Percentiles rank a stretch among this genome's conserved stretches.
Evolutionary conservation across 2,888 invertebrate species (phyloP).

Genomic region (Drosophila incognita): DNA sequence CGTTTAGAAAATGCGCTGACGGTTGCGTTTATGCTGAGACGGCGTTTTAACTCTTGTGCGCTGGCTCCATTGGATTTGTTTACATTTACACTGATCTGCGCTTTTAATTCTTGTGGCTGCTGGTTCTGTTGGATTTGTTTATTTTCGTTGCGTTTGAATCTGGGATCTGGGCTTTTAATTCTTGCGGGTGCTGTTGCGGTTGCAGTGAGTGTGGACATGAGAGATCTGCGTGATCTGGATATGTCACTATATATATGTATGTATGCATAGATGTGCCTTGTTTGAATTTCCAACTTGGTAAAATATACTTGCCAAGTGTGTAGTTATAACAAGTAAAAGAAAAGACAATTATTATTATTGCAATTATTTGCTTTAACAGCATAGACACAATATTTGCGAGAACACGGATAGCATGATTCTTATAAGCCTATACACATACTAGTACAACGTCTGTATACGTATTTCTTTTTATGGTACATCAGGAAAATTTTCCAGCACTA

Average conservation of each 20-base stretch:
- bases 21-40: no score
- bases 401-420: constrained; percentile 11
- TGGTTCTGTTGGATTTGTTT: no score
- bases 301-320: constrained; percentile 2
- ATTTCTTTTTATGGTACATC: constrained; percentile 26
- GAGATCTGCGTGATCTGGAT: no score
- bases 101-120: no score
- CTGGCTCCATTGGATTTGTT: no score
- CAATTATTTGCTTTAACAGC: constrained; percentile 5
- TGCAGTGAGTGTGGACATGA: no score
- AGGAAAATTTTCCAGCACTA: constrained; percentile 23
- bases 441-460: constrained; percentile 17
- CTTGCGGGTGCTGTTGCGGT: no score
- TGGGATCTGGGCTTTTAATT: no score
- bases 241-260: constrained; percentile 19
- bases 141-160: no score
- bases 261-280: constrained; percentile 22
- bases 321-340: constrained; percentile 8
- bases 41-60: no score
- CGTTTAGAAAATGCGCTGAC: no score
- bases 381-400: constrained; percentile 10
- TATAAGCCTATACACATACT: not conserved
- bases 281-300: not conserved
- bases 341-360: not conserved
- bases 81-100: no score